Evolutionary conservation across 2,797 vertebrate genomes (phyloP).

Genomic region (Masticophis lateralis): DNA sequence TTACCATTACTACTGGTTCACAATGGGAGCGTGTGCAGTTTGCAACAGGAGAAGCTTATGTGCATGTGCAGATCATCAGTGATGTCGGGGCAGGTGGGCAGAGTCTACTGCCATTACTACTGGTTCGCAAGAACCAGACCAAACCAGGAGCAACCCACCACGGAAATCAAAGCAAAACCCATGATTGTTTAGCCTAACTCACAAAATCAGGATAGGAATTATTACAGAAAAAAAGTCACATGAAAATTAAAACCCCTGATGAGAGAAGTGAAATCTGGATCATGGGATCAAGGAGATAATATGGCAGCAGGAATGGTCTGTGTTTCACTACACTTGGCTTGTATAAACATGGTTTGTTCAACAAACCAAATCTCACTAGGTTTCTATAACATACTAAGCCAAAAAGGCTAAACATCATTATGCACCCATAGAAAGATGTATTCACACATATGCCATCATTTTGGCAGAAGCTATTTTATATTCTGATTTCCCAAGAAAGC

Average conservation of each 20-base stretch:
- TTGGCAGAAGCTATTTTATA: not conserved
- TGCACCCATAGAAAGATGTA: not conserved
- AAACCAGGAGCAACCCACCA: too few relatives aligned
- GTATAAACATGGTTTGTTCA: not conserved
- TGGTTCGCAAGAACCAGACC: too few relatives aligned
- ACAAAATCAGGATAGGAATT: not conserved
- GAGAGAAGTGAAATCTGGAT: not conserved
- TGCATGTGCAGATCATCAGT: too few relatives aligned
- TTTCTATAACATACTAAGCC: not conserved
- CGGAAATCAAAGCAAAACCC: not conserved
- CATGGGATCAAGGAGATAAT: not conserved
- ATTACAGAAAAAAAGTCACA: not conserved
- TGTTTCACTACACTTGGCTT: not conserved
- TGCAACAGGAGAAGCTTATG: too few relatives aligned
- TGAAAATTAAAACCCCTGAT: not conserved
- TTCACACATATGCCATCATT: not conserved
- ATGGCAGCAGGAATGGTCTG: not conserved
- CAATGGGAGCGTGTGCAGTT: too few relatives aligned
- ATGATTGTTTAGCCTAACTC: not conserved
- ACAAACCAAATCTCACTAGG: not conserved
- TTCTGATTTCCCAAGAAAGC: not conserved
- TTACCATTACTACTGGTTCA: too few relatives aligned
- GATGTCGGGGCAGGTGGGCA: too few relatives aligned
- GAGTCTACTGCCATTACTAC: too few relatives aligned
- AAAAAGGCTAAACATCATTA: not conserved